These are phyloP conservation scores for Colletes latitarsis DNA, from an alignment of 1,140 invertebrate species.

Conservation along the genomic window DNA sequence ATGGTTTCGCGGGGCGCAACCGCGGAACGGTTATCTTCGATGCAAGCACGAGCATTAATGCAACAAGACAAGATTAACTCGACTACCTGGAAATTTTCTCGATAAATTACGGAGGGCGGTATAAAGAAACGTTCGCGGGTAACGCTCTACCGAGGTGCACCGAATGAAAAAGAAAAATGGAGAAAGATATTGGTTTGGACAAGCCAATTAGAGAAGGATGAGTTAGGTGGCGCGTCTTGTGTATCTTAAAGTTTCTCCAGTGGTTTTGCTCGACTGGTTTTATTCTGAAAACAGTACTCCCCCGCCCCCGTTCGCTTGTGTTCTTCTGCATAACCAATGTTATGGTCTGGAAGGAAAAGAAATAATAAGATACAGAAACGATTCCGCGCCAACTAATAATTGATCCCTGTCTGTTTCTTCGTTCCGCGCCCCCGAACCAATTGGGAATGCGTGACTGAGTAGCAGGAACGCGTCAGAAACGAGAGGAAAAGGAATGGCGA, in stretches of 20 bases:
- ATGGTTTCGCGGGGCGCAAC: neutral
- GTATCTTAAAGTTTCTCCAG: conserved; percentile 23
- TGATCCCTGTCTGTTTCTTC: conserved; percentile 25
- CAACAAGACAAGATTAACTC: neutral
- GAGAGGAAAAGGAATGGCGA: too few relatives aligned
- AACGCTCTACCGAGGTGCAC: neutral
- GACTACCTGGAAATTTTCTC: conserved; percentile 28
- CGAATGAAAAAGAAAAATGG: conserved; percentile 23
- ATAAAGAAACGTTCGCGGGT: conserved; percentile 39
- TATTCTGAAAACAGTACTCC: conserved; percentile 33
- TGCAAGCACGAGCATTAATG: neutral
- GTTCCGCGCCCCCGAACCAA: conserved; percentile 24
- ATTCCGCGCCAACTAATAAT: conserved; percentile 54
- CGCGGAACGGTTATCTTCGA: conserved; percentile 5
- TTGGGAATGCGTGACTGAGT: conserved; percentile 34
- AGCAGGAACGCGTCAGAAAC: neutral
- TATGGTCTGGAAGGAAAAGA: conserved; percentile 14
- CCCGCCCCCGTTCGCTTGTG: neutral
- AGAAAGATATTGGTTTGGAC: conserved; percentile 47
- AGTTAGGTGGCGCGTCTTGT: conserved; percentile 47
- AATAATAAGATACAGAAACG: conserved; percentile 57
- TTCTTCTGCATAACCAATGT: conserved; percentile 3
- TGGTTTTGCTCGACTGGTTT: neutral
- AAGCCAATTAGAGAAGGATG: conserved; percentile 57
- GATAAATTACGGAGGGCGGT: neutral